Evolutionary conservation across 1,140 invertebrate species (phyloP), one percentile per base, ranked within the genome.

Genomic region (Marisa cornuarietis): DNA sequence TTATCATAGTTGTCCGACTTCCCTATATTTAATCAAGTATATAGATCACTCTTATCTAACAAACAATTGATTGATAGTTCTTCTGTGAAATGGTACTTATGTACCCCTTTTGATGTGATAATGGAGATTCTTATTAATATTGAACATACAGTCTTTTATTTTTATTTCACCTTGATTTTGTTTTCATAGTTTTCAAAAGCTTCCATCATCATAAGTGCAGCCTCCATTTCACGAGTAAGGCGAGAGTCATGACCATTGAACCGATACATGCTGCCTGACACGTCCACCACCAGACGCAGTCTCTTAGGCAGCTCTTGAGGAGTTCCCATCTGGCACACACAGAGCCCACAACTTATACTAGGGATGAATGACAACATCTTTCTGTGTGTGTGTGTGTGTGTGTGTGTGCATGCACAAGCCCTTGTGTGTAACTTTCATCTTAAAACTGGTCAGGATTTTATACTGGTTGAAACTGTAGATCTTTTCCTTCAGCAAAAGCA

Each of bases 171-270:
- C 87, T 92, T 90, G 24, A 99, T 95, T 91, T 97, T 96, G 69
- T 95, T 94, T 86, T 97, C 95, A 87, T 96, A 96, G 6, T 96
- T 96, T 86, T 95, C 94, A 83, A 99, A 94, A 0, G 97, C 95
- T 91, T 99, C 97, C 95, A 98, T 98, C 3, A 98, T 93, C 91
- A 99, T 94, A 4, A 98, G 94, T 8, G 96, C 95, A 0, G 96
- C 95, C 90, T 99, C 97, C 92, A 99, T 93, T 85, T 97, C 95
- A 83, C 97, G 93, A 89, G 98, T 96, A 68, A 99, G 92, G 76
- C 98, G 93, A 22, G 96, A 95, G 92, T 99, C 98, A 90, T 98
- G 96, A 0, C 96, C 94, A 90, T 98, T 97, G 87, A 98, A 98
- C 14, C 96, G 94, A 89, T 99, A 99, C 97, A 99, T 99, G 80